A percentile compares a stretch with the other conserved stretches of the same genome.
phyloP scores from a whole-genome alignment of 2,113 vertebrate species.

The Cichladusa arquata region DNA sequence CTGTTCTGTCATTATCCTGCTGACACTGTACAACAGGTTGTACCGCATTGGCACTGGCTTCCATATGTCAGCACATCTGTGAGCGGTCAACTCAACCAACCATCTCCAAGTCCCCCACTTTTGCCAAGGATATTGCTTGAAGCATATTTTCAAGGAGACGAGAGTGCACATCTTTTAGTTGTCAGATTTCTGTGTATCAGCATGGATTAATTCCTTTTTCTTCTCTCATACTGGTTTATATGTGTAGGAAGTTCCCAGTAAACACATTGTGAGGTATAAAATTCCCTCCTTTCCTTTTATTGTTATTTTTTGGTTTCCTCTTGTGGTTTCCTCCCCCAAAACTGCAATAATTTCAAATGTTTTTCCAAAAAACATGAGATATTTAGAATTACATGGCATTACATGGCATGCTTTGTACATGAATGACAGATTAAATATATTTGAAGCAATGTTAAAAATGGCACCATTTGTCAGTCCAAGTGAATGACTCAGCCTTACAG shows the following conservation, averaged over 20 bases:
- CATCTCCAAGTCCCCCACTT: constrained; percentile 73
- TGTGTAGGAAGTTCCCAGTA: neutral
- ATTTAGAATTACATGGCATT: neutral
- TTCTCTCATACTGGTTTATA: neutral
- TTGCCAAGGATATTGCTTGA: constrained; percentile 73
- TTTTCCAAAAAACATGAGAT: neutral
- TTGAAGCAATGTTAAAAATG: neutral
- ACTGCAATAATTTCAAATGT: neutral
- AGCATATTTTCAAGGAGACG: constrained; percentile 75
- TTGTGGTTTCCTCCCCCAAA: neutral
- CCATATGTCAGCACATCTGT: constrained; percentile 89
- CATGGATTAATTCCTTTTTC: constrained; percentile 4
- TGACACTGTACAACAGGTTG: constrained; percentile 87
- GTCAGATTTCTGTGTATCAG: constrained; percentile 66
- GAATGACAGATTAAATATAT: neutral
- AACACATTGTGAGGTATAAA: neutral
- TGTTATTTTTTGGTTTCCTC: neutral
- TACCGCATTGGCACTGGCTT: constrained; percentile 73
- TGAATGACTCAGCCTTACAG: neutral
- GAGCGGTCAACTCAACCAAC: constrained; percentile 72
- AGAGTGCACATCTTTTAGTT: constrained; percentile 70
- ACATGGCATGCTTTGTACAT: neutral
- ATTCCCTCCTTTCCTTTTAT: neutral
- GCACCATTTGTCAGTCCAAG: neutral
- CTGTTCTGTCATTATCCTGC: constrained; percentile 81